Evolutionary conservation across 2,797 vertebrate species (phyloP).

Genomic region (Tokudaia tokunoshimensis): DNA sequence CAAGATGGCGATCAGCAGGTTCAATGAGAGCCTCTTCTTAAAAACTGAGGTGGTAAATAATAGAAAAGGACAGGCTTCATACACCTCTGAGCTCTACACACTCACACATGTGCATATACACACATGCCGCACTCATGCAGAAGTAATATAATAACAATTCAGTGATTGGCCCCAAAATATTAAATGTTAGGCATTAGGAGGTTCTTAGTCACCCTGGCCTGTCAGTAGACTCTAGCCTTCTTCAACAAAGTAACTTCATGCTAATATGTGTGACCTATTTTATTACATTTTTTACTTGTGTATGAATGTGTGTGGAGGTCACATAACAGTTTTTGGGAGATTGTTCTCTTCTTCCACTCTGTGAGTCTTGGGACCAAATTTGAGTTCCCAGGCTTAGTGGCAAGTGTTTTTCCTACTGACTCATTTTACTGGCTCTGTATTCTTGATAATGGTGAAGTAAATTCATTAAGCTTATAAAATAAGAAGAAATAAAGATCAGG

Average conservation of each 20-base stretch:
- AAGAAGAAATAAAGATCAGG: conserved; percentile 37
- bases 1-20: not conserved
- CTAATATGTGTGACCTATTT: not conserved
- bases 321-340: not conserved
- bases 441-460: conserved; percentile 39
- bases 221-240: conserved; percentile 2
- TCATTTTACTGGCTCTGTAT: not conserved
- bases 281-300: not conserved
- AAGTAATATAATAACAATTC: conserved; percentile 27
- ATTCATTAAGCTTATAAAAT: conserved; percentile 49
- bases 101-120: not conserved
- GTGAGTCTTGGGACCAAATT: not conserved
- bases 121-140: not conserved
- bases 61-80: not conserved
- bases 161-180: conserved; percentile 2
- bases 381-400: not conserved
- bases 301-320: not conserved
- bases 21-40: not conserved
- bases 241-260: not conserved
- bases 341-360: not conserved
- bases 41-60: not conserved
- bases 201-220: conserved; percentile 17
- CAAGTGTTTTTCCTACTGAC: not conserved
- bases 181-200: conserved; percentile 51
- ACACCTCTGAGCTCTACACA: not conserved